phyloP scores from a whole-genome alignment of 2,113 vertebrate genomes.

The Atractosteus spatula region DNA sequence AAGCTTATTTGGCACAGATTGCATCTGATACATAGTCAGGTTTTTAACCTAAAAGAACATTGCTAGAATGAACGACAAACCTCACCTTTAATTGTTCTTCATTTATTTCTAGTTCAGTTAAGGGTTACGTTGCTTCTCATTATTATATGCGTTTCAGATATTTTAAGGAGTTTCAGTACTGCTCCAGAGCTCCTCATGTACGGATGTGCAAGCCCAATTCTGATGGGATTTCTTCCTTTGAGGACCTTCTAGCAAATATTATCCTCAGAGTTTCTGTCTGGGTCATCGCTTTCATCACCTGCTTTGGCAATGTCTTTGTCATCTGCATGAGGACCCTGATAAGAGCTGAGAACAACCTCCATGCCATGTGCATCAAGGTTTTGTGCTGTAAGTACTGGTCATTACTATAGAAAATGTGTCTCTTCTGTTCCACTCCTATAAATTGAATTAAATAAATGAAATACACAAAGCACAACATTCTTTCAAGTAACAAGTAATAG shows the following conservation, averaged over 20 bases:
- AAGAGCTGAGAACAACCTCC: constrained; percentile 74
- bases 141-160: constrained; percentile 58
- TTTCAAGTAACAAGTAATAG: no score
- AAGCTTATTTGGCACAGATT: no score
- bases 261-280: constrained; percentile 78
- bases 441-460: no score
- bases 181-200: constrained; percentile 75
- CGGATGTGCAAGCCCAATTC: constrained; percentile 76
- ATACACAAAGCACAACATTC: no score
- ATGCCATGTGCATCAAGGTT: constrained; percentile 78
- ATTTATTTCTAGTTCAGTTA: no score
- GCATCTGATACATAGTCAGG: no score
- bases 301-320: constrained; percentile 80
- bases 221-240: constrained; percentile 79
- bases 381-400: constrained; percentile 68
- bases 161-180: constrained; percentile 80
- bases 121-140: no score
- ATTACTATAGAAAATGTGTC: no score
- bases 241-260: constrained; percentile 76
- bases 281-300: constrained; percentile 80
- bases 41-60: no score
- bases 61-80: no score
- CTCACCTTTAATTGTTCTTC: no score
- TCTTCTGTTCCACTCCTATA: no score
- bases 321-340: constrained; percentile 80